These are phyloP conservation scores for Malurus leucopterus DNA, from an alignment of 2,797 vertebrate species.

Conservation along the genomic window DNA sequence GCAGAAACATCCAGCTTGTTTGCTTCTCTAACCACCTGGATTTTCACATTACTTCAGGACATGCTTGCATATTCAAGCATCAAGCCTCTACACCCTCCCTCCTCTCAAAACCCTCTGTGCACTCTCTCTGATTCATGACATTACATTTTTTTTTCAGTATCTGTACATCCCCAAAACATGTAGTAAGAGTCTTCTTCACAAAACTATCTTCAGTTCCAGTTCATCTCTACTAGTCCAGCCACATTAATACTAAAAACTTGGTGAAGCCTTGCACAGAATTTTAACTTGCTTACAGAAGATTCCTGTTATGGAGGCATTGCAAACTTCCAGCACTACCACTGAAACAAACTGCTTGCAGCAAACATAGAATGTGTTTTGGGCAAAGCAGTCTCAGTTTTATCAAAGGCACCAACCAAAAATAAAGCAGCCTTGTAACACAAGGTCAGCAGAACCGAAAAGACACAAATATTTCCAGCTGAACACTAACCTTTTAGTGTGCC, in stretches of 20 bases:
- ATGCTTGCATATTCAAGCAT: neutral
- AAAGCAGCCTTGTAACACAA: neutral
- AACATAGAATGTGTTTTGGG: neutral
- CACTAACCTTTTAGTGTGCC: neutral
- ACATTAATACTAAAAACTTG: neutral
- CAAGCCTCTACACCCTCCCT: neutral
- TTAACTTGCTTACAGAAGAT: neutral
- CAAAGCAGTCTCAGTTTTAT: neutral
- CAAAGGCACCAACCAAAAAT: neutral
- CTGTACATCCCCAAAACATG: neutral
- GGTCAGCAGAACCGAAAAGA: neutral
- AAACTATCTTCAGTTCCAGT: neutral
- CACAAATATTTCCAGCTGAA: neutral
- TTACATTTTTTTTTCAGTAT: neutral
- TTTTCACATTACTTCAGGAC: neutral
- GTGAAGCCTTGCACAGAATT: neutral
- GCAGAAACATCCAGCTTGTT: neutral
- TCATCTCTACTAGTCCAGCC: neutral
- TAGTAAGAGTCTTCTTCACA: neutral
- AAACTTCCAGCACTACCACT: neutral
- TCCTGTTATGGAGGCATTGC: neutral
- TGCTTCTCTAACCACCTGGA: neutral
- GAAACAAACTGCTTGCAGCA: neutral
- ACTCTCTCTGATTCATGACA: neutral
- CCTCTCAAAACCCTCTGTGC: neutral